These are phyloP conservation scores for Tenthredo notha DNA, from an alignment of 2,888 invertebrate genomes.

Conservation along the genomic window DNA sequence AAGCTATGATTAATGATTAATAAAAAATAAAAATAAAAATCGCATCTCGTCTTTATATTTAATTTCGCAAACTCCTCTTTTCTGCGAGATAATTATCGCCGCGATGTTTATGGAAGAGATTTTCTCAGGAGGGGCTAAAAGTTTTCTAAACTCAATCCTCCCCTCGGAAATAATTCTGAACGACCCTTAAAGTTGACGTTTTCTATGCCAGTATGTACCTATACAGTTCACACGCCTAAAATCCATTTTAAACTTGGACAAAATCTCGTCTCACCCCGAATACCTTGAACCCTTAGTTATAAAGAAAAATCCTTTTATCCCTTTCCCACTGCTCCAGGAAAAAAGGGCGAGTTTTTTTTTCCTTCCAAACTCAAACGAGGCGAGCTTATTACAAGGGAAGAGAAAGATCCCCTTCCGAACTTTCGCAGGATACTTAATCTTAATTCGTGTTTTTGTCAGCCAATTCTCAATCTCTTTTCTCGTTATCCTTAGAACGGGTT, in stretches of 20 bases:
- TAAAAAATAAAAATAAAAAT: no score
- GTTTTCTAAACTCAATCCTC: not conserved
- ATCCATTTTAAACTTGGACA: not conserved
- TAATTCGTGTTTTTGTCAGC: not conserved
- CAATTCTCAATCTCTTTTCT: not conserved
- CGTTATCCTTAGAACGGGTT: not conserved
- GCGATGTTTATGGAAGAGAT: not conserved
- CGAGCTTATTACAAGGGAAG: not conserved
- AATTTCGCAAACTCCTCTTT: no score
- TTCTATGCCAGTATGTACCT: not conserved
- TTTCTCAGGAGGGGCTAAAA: not conserved
- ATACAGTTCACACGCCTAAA: not conserved
- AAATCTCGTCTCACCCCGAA: not conserved
- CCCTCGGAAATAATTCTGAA: constrained; percentile 1
- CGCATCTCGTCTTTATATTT: not conserved
- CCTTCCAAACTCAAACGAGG: not conserved
- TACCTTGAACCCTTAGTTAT: constrained; percentile 15
- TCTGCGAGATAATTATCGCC: not conserved
- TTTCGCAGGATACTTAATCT: not conserved
- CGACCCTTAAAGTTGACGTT: not conserved
- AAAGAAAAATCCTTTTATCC: not conserved
- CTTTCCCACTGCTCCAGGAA: not conserved
- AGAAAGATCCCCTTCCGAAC: not conserved
- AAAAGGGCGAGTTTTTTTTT: not conserved
- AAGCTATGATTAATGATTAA: no score